phyloP scores from a whole-genome alignment of 2,113 vertebrate species.

The Pardalotus punctatus region DNA sequence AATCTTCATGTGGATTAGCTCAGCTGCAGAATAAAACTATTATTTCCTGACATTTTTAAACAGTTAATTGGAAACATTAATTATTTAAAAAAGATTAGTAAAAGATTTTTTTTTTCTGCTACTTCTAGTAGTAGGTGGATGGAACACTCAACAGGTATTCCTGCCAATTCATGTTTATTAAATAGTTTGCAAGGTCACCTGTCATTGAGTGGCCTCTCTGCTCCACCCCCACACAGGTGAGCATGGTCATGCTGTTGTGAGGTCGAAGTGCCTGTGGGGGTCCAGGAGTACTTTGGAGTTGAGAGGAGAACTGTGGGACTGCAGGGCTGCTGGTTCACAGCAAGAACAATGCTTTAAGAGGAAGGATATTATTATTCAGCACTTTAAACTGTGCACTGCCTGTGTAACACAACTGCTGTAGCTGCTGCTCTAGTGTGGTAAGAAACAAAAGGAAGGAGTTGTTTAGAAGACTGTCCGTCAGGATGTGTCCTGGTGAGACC shows the following conservation, averaged over 20 bases:
- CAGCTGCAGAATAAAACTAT: background rate
- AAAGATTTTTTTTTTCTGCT: background rate
- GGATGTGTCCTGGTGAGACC: background rate
- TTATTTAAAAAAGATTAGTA: background rate
- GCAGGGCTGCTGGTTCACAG: background rate
- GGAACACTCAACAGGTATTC: background rate
- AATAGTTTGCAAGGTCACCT: background rate
- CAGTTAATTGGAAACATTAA: background rate
- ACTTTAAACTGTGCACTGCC: background rate
- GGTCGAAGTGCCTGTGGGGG: fast-evolving
- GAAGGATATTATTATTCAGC: background rate
- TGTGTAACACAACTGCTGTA: background rate
- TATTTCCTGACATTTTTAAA: background rate
- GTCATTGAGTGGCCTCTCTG: background rate
- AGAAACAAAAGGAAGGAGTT: background rate
- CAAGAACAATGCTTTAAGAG: background rate
- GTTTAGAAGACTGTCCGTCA: background rate
- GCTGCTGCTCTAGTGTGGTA: background rate
- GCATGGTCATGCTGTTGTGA: fast-evolving
- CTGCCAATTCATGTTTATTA: background rate
- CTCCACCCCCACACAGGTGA: background rate
- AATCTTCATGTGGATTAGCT: background rate
- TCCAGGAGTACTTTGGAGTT: background rate
- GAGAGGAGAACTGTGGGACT: background rate
- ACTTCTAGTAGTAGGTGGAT: background rate